Evolutionary conservation across 2,797 vertebrate species (phyloP), one percentile per base, ranked within the genome.

Genomic region (Pseudochaenichthys georgianus): DNA sequence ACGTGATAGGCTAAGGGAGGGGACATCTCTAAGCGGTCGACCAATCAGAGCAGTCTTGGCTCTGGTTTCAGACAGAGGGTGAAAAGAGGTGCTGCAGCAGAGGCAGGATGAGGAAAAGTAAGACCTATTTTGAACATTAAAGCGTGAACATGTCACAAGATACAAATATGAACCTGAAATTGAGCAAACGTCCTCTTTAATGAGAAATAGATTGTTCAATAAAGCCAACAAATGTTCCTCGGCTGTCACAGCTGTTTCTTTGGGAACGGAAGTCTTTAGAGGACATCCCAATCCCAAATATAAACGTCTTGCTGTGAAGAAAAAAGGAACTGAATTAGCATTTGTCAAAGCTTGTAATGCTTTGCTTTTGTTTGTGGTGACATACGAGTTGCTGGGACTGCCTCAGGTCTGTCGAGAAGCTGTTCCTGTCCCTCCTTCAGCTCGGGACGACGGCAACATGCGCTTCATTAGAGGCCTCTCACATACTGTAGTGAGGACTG

Each of bases 141-240:
- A 38, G 34, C 34, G 34, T 1, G 2, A 2, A 38, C 34, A 38
- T 38, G 34, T 38, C 34, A 9, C 34, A 38, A 38, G 2, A 38
- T 38, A 38, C 34, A 38, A 38, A 38, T 38, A 38, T 38, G 7
- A 38, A 38, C 6, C 34, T 38, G 34, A 38, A 9, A 9, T 9
- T 38, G 7, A 38, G 34, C 34, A 38, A 1, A 38, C 38, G 34
- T 38, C 8, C 34, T 38, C 34, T 38, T 38, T 2, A 9, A 38
- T 6, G 34, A 38, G 67, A 46, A 77, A 72, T 73, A 70, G 71
- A 74, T 86, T 78, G 63, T 67, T 81, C 65, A 64, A 67, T 79
- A 72, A 78, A 81, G 57, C 65, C 57, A 71, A 73, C 88, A 85
- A 83, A 88, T 90, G 87, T 85, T 82, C 23, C 54, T 46, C 50